Conservation (phyloP, 2,888 invertebrate species). For the Ochropleura leucogaster region DNA sequence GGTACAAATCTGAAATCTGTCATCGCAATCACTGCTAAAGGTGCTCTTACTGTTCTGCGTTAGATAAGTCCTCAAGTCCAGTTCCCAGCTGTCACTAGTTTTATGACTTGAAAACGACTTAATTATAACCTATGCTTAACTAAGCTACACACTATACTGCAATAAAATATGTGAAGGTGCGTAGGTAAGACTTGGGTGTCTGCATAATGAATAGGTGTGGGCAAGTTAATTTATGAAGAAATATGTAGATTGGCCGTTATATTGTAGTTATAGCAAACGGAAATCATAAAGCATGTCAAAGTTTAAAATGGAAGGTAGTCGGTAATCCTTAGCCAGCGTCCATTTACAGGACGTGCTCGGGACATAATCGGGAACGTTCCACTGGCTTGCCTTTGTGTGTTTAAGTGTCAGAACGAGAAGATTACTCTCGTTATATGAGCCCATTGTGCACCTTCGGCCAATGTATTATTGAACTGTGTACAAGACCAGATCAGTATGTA, state of each 20-base stretch:
- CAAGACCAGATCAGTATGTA: constrained; percentile 55
- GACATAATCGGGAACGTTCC: constrained; percentile 78
- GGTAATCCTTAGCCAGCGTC: constrained; percentile 66
- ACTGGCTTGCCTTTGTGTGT: constrained; percentile 81
- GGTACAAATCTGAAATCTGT: not conserved
- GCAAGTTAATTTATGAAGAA: constrained; percentile 42
- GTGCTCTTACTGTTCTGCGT: not conserved
- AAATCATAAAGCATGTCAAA: constrained; percentile 77
- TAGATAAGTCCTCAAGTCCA: not conserved
- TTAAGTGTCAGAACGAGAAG: constrained; percentile 83
- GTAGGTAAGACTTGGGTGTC: constrained; percentile 23
- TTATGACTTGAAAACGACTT: not conserved
- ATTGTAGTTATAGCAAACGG: constrained; percentile 61
- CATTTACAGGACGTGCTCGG: constrained; percentile 83
- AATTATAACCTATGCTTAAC: not conserved
- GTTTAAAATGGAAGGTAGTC: constrained; percentile 67
- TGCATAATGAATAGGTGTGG: constrained; percentile 25
- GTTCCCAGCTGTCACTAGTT: not conserved
- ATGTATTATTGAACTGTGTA: constrained; percentile 55
- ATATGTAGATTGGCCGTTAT: constrained; percentile 21
- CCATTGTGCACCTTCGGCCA: constrained; percentile 75
- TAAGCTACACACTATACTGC: not conserved
- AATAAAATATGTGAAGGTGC: not conserved
- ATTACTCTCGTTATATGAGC: constrained; percentile 77
- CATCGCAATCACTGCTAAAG: not conserved